These are phyloP conservation scores for Struthio camelus DNA, from an alignment of 2,113 vertebrate genomes.

Conservation along the genomic window DNA sequence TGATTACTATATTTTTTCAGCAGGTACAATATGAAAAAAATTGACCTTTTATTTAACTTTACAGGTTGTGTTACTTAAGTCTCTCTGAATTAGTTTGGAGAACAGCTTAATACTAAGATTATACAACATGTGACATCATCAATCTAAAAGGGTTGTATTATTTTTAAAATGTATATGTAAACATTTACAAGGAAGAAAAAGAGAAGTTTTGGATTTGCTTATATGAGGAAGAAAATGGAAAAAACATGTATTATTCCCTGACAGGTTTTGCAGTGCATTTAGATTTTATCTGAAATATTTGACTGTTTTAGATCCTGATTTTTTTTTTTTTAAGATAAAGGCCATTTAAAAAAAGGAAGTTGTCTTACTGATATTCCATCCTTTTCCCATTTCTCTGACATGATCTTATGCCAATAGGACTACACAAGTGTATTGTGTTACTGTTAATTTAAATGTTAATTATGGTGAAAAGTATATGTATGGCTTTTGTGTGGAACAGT, in stretches of 20 bases:
- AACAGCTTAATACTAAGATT: background rate
- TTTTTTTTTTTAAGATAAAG: background rate
- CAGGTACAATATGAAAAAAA: background rate
- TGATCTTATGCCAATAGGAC: background rate
- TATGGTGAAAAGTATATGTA: background rate
- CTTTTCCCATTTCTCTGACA: background rate
- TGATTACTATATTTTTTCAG: background rate
- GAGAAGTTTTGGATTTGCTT: background rate
- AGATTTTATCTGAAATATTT: background rate
- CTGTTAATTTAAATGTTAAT: conserved; percentile 46
- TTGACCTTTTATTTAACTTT: background rate
- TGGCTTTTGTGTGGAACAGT: background rate
- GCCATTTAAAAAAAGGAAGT: background rate
- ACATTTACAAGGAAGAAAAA: background rate
- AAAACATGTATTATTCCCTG: background rate
- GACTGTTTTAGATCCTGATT: background rate
- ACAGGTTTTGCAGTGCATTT: background rate
- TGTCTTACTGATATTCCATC: background rate
- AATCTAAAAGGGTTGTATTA: background rate
- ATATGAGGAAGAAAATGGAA: background rate
- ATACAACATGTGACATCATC: background rate
- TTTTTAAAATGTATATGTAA: background rate
- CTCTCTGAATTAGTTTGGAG: background rate
- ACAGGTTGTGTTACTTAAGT: background rate
- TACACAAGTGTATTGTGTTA: background rate